A percentile compares a stretch with the other conserved stretches of the same genome.
These are phyloP conservation scores for Scolopax rusticola DNA, from an alignment of 2,797 vertebrate species.

Conservation along the genomic window DNA sequence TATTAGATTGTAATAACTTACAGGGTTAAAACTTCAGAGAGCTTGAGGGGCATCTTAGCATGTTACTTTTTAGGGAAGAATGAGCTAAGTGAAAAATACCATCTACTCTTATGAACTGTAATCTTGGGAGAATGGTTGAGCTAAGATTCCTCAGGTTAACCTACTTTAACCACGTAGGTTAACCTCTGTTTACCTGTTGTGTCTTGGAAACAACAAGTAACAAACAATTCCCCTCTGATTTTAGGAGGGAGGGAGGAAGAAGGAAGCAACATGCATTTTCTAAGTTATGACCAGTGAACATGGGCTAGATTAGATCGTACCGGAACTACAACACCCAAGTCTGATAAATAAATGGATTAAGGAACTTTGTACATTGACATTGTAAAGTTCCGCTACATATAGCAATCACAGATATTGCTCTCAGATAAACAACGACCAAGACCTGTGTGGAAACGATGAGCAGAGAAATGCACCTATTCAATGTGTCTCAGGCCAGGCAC, in stretches of 20 bases:
- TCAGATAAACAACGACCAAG: neutral
- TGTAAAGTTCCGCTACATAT: neutral
- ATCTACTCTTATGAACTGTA: neutral
- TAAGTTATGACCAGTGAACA: neutral
- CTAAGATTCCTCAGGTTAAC: neutral
- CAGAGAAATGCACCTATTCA: neutral
- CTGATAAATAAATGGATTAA: neutral
- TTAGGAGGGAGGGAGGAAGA: neutral
- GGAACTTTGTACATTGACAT: neutral
- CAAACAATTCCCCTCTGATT: accelerated
- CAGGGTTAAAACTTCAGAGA: neutral
- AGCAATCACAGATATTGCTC: neutral
- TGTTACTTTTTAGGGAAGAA: neutral
- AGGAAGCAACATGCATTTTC: neutral
- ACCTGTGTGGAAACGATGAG: neutral
- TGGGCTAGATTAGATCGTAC: neutral
- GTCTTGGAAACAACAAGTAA: neutral
- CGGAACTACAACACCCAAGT: neutral
- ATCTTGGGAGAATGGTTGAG: neutral
- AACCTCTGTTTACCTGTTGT: neutral
- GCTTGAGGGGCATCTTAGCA: neutral
- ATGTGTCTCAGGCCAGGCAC: neutral
- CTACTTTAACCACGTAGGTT: neutral
- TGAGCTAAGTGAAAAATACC: neutral
- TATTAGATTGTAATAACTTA: neutral